phyloP scores from a whole-genome alignment of 2,113 vertebrate genomes.

The Pogona vitticeps region DNA sequence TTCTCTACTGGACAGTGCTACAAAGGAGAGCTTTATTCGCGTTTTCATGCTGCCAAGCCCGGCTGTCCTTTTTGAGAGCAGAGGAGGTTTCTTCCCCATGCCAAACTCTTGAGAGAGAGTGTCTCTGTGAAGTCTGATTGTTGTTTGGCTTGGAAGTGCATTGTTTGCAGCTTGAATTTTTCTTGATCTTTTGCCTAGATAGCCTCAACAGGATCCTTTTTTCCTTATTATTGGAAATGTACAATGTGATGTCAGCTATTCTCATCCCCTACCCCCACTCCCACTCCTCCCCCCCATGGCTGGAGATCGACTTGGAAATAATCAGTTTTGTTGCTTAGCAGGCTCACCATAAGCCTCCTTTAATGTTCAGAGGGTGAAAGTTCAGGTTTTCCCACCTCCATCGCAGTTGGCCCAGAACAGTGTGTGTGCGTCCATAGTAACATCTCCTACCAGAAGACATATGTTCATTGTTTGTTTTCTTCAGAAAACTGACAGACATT shows the following conservation, averaged over 20 bases:
- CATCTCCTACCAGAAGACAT: constrained; percentile 42
- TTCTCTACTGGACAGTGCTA: constrained; percentile 78
- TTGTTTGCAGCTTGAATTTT: constrained; percentile 67
- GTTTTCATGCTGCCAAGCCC: constrained; percentile 76
- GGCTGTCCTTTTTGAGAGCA: constrained; percentile 66
- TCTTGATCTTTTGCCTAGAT: constrained; percentile 68
- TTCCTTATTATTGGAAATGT: constrained; percentile 53
- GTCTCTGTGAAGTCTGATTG: constrained; percentile 54
- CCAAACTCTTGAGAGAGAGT: constrained; percentile 59
- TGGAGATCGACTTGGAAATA: constrained; percentile 37
- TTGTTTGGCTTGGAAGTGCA: constrained; percentile 61
- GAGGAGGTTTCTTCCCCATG: constrained; percentile 44
- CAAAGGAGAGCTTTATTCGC: constrained; percentile 89
- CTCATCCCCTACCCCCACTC: constrained; percentile 24
- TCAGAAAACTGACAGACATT: background rate
- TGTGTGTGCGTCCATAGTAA: constrained; percentile 49
- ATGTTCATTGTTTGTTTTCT: background rate
- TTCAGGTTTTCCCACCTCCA: constrained; percentile 42
- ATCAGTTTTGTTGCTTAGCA: constrained; percentile 22
- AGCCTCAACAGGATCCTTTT: constrained; percentile 52
- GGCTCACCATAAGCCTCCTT: constrained; percentile 22
- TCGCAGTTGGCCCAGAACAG: background rate
- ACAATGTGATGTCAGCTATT: constrained; percentile 6
- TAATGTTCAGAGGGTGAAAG: constrained; percentile 23
- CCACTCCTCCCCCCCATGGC: constrained; percentile 1